These are phyloP conservation scores for Muscicapa comitata DNA, from an alignment of 2,797 vertebrate genomes.

Conservation along the genomic window DNA sequence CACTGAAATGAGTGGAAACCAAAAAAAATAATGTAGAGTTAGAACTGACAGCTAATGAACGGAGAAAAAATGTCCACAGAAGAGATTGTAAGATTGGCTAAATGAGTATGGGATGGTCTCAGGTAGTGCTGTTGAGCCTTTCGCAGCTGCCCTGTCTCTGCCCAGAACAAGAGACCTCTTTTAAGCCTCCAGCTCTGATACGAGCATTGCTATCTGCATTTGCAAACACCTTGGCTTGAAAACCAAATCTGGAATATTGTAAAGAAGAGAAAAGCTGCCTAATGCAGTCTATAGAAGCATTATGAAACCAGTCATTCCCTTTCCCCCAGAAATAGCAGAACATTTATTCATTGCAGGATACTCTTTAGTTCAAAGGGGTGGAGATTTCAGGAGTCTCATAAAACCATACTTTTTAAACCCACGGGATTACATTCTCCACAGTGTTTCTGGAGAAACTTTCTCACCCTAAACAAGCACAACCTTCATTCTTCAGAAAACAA, in stretches of 20 bases:
- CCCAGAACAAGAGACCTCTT: not conserved
- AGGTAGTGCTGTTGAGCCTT: not conserved
- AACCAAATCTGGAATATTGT: not conserved
- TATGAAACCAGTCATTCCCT: not conserved
- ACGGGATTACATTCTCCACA: not conserved
- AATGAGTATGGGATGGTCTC: not conserved
- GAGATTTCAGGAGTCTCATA: slow-evolving; percentile 8
- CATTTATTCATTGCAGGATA: not conserved
- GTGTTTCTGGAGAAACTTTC: not conserved
- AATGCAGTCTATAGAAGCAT: not conserved
- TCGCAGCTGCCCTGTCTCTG: not conserved
- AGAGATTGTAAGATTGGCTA: not conserved
- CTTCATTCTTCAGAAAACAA: not conserved
- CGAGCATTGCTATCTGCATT: not conserved
- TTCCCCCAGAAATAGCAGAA: not conserved
- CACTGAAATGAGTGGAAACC: not conserved
- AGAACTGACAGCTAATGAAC: not conserved
- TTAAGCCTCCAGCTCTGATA: not conserved
- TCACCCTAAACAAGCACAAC: not conserved
- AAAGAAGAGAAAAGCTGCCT: slow-evolving; percentile 20
- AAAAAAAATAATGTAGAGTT: not conserved
- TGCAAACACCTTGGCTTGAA: slow-evolving; percentile 5
- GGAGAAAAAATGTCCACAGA: not conserved
- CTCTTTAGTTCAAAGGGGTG: not conserved
- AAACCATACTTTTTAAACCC: not conserved